phyloP scores from a whole-genome alignment of 2,113 vertebrate species.

The Anguilla japonica region DNA sequence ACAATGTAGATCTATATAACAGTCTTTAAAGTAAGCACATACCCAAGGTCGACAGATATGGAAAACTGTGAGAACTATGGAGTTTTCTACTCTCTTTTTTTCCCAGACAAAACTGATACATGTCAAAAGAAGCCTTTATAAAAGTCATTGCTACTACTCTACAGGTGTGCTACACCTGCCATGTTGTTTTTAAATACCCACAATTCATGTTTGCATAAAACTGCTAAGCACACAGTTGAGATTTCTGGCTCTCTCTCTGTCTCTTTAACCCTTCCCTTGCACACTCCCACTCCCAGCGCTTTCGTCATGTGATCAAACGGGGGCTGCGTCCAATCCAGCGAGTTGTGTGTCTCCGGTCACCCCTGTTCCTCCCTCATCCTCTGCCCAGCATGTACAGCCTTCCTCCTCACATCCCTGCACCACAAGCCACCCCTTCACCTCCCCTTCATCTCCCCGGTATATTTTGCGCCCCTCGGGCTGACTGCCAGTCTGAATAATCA shows the following conservation, averaged over 20 bases:
- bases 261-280: not conserved
- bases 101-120: not conserved
- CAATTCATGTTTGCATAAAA: not conserved
- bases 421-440: not conserved
- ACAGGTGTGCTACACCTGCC: not conserved
- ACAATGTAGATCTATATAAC: not conserved
- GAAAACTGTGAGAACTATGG: not conserved
- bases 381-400: not conserved
- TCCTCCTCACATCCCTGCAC: not conserved
- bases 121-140: not conserved
- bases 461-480: not conserved
- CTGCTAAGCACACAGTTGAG: not conserved
- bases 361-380: not conserved
- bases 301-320: not conserved
- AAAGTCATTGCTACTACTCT: no score
- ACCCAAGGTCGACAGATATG: not conserved
- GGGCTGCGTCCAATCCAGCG: not conserved
- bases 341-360: not conserved
- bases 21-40: not conserved
- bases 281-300: not conserved
- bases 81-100: not conserved
- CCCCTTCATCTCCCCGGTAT: not conserved
- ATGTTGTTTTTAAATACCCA: not conserved
- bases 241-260: not conserved
- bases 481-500: not conserved